phyloP scores from a whole-genome alignment of 2,888 invertebrate genomes.

The Spatulosminthurus flaviceps region DNA sequence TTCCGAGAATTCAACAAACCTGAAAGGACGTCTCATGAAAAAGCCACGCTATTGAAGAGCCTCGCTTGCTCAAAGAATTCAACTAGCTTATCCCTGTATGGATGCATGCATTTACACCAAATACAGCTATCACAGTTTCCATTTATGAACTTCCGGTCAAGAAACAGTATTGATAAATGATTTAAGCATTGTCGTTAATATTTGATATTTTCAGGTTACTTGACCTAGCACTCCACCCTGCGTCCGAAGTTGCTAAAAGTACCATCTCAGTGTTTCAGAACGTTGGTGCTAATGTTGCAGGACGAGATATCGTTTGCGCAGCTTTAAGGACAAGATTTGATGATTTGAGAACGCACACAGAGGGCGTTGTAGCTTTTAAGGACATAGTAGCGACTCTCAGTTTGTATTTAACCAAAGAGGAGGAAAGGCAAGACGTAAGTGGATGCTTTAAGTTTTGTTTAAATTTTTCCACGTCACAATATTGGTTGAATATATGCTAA shows the following conservation, averaged over 20 bases:
- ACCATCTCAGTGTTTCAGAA: not conserved
- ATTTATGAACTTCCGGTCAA: not conserved
- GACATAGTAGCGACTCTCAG: not conserved
- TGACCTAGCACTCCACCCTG: not conserved
- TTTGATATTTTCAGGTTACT: not conserved
- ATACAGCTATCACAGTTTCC: not conserved
- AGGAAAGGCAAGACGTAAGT: not conserved
- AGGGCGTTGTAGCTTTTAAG: not conserved
- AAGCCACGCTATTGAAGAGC: not conserved
- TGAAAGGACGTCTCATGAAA: not conserved
- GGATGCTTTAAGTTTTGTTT: not conserved
- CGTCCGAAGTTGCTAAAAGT: not conserved
- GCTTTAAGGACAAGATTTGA: not conserved
- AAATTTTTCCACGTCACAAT: not conserved
- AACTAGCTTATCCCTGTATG: not conserved
- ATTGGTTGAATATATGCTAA: not conserved
- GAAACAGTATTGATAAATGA: not conserved
- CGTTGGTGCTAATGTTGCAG: not conserved
- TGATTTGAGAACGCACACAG: not conserved
- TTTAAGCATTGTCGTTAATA: not conserved
- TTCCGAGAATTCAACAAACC: not conserved
- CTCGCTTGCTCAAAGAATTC: not conserved
- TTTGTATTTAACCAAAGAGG: not conserved
- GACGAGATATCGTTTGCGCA: not conserved
- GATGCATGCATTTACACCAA: not conserved